These are phyloP conservation scores for Scylla paramamosain DNA, from an alignment of 1,140 invertebrate species.

Conservation along the genomic window DNA sequence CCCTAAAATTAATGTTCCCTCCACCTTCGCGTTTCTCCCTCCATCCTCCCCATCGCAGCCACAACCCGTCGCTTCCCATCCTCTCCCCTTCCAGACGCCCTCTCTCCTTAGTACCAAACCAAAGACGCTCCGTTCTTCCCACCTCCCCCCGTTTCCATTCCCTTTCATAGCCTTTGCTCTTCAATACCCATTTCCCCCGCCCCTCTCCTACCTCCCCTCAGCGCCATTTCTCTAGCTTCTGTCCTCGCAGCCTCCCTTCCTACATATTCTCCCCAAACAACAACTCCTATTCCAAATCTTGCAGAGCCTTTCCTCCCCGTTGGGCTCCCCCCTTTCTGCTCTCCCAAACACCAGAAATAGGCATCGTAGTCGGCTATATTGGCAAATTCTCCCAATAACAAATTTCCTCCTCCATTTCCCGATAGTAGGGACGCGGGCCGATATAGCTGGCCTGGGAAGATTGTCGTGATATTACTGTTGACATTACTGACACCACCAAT, in stretches of 20 bases:
- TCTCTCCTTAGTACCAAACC: not conserved
- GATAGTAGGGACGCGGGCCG: not conserved
- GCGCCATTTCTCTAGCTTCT: not conserved
- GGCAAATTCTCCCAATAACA: constrained; percentile 13
- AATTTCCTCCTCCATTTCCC: constrained; percentile 2
- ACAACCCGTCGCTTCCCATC: not conserved
- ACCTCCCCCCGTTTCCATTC: not conserved
- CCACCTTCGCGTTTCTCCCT: not conserved
- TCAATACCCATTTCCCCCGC: not conserved
- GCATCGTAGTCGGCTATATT: not conserved
- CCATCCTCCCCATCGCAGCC: not conserved
- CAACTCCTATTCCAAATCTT: not conserved
- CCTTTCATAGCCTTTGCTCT: not conserved
- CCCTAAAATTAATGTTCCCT: not conserved
- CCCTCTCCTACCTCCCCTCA: not conserved
- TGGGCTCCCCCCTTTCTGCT: no score
- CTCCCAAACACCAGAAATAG: not conserved
- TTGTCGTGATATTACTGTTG: not conserved
- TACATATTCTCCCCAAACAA: not conserved
- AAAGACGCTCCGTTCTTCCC: not conserved
- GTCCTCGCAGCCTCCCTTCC: not conserved
- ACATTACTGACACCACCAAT: constrained; percentile 9
- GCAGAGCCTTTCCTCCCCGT: not conserved
- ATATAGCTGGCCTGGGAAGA: not conserved
- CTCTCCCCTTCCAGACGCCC: not conserved